phyloP scores from a whole-genome alignment of 2,797 vertebrate species.

The Chiroxiphia lanceolata region DNA sequence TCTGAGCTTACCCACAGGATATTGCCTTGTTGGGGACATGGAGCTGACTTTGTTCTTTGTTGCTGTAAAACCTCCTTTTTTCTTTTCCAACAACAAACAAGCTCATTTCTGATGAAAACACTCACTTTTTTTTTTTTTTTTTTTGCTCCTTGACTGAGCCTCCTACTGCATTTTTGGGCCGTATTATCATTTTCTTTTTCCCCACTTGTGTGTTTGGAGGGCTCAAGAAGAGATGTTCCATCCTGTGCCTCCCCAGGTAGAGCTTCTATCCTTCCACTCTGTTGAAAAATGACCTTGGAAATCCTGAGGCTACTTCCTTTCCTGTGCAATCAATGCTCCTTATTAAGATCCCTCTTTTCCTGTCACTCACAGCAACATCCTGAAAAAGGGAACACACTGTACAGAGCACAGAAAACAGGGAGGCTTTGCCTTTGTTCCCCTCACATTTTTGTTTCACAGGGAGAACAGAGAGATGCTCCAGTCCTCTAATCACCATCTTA shows the following conservation, averaged over 20 bases:
- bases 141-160: neutral
- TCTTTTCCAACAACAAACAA: neutral
- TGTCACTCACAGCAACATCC: neutral
- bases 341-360: neutral
- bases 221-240: neutral
- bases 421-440: neutral
- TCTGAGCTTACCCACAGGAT: neutral
- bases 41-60: neutral
- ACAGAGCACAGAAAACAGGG: neutral
- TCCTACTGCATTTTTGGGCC: neutral
- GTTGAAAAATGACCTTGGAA: neutral
- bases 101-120: neutral
- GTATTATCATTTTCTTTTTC: neutral
- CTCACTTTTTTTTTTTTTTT: rapidly evolving
- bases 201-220: neutral
- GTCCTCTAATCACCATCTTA: neutral
- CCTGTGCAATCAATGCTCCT: neutral
- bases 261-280: neutral
- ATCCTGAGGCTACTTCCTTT: neutral
- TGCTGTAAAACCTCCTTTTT: neutral
- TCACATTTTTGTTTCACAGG: neutral
- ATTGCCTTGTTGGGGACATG: neutral
- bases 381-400: neutral
- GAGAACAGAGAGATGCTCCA: neutral
- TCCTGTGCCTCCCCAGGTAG: neutral